Evolutionary conservation across 2,888 invertebrate genomes (phyloP).

Genomic region (Noctuana brunneofusca): DNA sequence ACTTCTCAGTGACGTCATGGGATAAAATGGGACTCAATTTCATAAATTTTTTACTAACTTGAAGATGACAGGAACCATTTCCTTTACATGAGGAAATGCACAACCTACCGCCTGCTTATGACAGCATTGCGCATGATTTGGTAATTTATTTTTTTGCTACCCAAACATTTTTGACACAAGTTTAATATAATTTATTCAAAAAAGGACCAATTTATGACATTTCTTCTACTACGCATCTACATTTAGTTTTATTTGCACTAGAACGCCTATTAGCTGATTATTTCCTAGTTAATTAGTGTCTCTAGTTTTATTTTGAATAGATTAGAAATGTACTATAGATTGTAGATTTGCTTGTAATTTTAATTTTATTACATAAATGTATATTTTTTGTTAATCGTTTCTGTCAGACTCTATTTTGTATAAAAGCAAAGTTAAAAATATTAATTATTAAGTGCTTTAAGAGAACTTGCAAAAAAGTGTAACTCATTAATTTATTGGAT

Average conservation of each 20-base stretch:
- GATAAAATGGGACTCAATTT: neutral
- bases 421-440: neutral
- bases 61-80: conserved; percentile 19
- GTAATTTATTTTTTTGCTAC: conserved; percentile 72
- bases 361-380: neutral
- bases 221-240: neutral
- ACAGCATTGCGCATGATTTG: conserved; percentile 89
- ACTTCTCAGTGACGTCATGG: neutral
- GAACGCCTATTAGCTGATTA: neutral
- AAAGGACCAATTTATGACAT: no score
- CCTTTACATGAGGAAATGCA: conserved; percentile 85
- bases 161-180: neutral
- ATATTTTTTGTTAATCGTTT: no score
- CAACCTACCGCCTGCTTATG: conserved; percentile 86
- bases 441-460: no score
- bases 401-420: neutral
- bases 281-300: neutral
- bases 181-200: neutral
- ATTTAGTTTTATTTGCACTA: neutral
- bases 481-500: no score
- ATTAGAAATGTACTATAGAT: neutral
- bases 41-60: conserved; percentile 6
- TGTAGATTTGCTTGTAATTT: neutral
- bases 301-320: neutral
- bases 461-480: no score